Evolutionary conservation across 1,140 invertebrate genomes (phyloP), one percentile per base, ranked within the genome.

Genomic region (Eriosoma lanigerum): DNA sequence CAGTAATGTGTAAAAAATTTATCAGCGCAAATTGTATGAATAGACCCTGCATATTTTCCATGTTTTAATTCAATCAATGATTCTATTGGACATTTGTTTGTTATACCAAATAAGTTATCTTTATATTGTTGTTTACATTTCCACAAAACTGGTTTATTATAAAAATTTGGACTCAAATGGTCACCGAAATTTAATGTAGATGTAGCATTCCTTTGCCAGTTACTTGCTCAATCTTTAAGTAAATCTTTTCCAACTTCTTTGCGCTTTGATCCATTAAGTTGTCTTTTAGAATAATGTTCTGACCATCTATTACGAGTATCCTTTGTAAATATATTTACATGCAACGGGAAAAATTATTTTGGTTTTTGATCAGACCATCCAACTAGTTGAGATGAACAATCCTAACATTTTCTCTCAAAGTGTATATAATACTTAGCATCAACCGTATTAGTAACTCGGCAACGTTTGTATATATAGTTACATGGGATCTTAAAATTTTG

Each of bases 281-380:
- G 56, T 29, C 56, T 60, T 62, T 62, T 62, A 15, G 58, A 62
- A 32, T 62, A 32, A 62, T 62, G 58, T 13, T 60, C 56, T 58
- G 24, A n/a, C 54, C 56, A 60, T 15, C 24, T 26, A 26, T 15
- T 15, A 13, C 56, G 26, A 17, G 56, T 60, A 60, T 60, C 56
- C 3, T 29, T 6, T 1, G 58, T 62, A 29, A 29, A 15, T 62
- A 29, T 62, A 17, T 32, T 19, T 17, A 32, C 17, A 13, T 62
- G 8, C 29, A 29, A 62, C 3, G 56, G 56, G 29, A 60, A 26
- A 0, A 12, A 21, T 60, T 62, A 3, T 62, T 62, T 6, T 8
- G 26, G 58, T 62, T 62, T 62, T 17, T 1, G 26, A 17, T 62
- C 26, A 0, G 58, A 5, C 58, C 58, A 62, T 17, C 58, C 58